These are phyloP conservation scores for Climacteris rufus DNA, from an alignment of 2,113 vertebrate genomes.

Conservation along the genomic window DNA sequence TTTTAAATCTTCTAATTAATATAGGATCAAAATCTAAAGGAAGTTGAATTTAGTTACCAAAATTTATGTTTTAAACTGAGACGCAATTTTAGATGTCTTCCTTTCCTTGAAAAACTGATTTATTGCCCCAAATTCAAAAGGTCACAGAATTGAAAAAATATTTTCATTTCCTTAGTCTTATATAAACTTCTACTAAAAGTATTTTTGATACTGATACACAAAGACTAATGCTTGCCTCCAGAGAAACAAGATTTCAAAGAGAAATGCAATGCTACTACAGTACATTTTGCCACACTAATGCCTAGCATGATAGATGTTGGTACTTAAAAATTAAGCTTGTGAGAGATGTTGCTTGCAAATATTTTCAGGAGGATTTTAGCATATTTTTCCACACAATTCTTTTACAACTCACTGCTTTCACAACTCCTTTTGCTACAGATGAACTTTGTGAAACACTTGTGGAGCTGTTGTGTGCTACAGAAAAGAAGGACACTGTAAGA, in stretches of 20 bases:
- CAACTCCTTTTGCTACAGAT: neutral
- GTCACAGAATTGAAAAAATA: neutral
- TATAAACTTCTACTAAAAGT: neutral
- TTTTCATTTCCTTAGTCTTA: neutral
- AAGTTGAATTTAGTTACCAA: neutral
- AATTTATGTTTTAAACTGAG: neutral
- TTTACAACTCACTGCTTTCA: neutral
- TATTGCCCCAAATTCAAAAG: neutral
- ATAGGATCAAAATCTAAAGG: neutral
- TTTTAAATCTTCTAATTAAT: neutral
- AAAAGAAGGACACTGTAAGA: neutral
- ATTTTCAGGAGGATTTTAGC: neutral
- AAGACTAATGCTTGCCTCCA: neutral
- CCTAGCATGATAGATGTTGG: neutral
- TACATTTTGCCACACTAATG: neutral
- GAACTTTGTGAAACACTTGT: neutral
- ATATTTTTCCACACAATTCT: neutral
- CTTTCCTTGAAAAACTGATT: neutral
- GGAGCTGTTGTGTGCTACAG: too few species aligned
- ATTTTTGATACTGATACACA: neutral
- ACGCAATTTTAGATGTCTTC: neutral
- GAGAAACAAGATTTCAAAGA: neutral
- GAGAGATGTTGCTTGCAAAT: neutral
- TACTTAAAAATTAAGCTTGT: neutral
- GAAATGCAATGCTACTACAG: neutral